These are phyloP conservation scores for Stenotaenia linearis DNA, from an alignment of 2,888 invertebrate genomes.

Conservation along the genomic window DNA sequence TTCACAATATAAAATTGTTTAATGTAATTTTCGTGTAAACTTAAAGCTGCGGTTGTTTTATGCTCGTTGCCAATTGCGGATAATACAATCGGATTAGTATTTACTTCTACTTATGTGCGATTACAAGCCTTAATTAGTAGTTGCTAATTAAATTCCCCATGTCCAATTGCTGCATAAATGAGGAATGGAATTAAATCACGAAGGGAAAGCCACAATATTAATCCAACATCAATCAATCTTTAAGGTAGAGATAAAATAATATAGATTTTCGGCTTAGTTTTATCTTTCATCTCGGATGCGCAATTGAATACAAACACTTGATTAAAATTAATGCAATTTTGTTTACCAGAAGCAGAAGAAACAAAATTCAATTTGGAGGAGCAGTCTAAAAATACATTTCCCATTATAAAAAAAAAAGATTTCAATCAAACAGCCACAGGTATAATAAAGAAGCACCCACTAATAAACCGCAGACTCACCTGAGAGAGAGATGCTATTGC, in stretches of 20 bases:
- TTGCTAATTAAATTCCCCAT: neutral
- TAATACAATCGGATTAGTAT: neutral
- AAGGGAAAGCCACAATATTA: neutral
- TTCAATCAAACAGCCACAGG: conserved; percentile 8
- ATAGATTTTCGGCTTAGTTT: too few species aligned
- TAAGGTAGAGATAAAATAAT: neutral
- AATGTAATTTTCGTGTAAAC: neutral
- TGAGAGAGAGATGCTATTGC: neutral
- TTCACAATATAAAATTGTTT: neutral
- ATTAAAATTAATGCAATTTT: neutral
- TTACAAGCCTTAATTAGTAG: conserved; percentile 14
- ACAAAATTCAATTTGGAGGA: neutral
- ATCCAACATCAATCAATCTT: neutral
- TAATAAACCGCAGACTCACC: neutral
- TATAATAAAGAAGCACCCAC: neutral
- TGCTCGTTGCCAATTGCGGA: neutral
- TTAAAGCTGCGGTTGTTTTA: conserved; percentile 2
- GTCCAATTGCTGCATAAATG: neutral
- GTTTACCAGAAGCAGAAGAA: neutral
- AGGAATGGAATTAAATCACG: neutral
- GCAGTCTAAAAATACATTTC: neutral
- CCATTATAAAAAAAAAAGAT: neutral
- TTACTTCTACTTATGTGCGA: neutral
- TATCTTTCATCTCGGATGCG: too few species aligned
- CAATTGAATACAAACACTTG: too few species aligned